Conservation (phyloP, 2,113 vertebrate genomes). For the Melanostigma gelatinosum region DNA sequence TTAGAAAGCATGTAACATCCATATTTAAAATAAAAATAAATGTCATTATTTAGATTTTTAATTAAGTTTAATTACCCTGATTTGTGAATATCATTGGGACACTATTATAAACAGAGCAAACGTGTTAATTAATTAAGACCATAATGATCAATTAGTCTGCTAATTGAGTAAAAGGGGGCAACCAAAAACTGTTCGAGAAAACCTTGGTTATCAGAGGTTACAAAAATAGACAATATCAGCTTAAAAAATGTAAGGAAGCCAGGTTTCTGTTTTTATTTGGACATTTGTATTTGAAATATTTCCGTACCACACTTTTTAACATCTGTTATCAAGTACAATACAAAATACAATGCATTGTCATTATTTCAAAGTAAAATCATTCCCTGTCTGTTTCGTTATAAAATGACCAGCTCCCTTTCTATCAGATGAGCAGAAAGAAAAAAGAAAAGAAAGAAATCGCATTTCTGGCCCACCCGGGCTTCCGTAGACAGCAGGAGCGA, state of each 20-base stretch:
- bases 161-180: neutral
- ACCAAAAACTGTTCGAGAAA: neutral
- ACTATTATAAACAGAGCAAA: neutral
- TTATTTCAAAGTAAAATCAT: neutral
- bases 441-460: constrained; percentile 11
- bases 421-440: neutral
- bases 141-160: neutral
- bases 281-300: neutral
- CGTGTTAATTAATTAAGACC: neutral
- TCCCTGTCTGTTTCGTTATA: neutral
- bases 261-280: neutral
- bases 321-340: neutral
- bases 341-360: neutral
- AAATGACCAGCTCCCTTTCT: neutral
- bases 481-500: constrained; percentile 75
- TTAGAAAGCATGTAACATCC: neutral
- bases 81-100: neutral
- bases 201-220: neutral
- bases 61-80: neutral
- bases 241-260: neutral
- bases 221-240: neutral
- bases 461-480: constrained; percentile 31
- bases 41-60: neutral
- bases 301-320: neutral
- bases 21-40: neutral